A percentile compares a stretch with the other conserved stretches of the same genome.
phyloP scores from a whole-genome alignment of 1,140 invertebrate species.

The Hylaeus volcanicus region DNA sequence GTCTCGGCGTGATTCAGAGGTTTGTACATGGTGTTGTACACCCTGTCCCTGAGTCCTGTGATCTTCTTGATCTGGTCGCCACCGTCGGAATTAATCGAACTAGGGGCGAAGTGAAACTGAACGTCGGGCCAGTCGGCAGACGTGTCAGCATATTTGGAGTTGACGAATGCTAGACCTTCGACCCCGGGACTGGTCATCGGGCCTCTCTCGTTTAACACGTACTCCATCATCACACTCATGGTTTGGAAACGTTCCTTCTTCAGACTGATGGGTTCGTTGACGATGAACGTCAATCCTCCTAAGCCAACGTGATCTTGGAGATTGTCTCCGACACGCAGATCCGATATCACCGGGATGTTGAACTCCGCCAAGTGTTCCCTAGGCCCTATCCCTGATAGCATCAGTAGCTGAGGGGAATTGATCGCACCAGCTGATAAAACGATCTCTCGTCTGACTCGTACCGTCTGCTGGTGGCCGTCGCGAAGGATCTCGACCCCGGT shows the following conservation, averaged over 20 bases:
- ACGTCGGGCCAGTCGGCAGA: slow-evolving; percentile 90
- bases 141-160: slow-evolving; percentile 89
- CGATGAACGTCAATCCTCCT: slow-evolving; percentile 90
- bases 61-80: slow-evolving; percentile 89
- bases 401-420: slow-evolving; percentile 91
- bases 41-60: slow-evolving; percentile 87
- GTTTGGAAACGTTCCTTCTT: slow-evolving; percentile 89
- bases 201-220: slow-evolving; percentile 88
- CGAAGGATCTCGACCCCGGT: slow-evolving; percentile 89
- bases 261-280: slow-evolving; percentile 90
- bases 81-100: slow-evolving; percentile 90
- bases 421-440: slow-evolving; percentile 91
- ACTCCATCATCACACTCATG: slow-evolving; percentile 89
- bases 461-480: slow-evolving; percentile 83
- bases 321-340: slow-evolving; percentile 90
- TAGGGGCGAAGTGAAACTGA: slow-evolving; percentile 92
- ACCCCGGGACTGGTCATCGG: slow-evolving; percentile 90
- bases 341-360: slow-evolving; percentile 87
- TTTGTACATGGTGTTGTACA: slow-evolving; percentile 93
- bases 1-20: slow-evolving; percentile 89
- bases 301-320: slow-evolving; percentile 92
- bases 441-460: slow-evolving; percentile 88
- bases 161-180: slow-evolving; percentile 91
- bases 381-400: slow-evolving; percentile 94
- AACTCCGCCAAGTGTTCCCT: slow-evolving; percentile 88